Conservation (phyloP, 2,113 vertebrate genomes). For the Donacobius atricapilla region DNA sequence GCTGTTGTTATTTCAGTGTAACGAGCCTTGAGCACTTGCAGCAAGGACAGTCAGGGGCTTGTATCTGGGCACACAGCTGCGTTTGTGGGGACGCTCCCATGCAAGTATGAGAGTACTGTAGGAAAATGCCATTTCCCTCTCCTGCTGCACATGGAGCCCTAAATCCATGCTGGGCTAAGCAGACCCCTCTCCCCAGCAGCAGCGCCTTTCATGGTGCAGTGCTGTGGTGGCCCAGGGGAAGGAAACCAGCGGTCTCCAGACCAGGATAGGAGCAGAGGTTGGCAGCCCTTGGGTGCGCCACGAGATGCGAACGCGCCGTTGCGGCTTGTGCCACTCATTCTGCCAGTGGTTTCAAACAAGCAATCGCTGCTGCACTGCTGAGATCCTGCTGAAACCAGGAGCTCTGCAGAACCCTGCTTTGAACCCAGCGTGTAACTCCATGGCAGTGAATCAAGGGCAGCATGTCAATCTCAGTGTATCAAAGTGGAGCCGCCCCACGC, state of each 20-base stretch:
- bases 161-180: background rate
- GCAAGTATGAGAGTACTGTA: background rate
- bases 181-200: background rate
- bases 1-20: background rate
- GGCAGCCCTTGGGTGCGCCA: background rate
- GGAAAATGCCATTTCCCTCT: background rate
- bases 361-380: background rate
- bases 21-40: background rate
- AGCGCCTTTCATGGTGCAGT: background rate
- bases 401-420: background rate
- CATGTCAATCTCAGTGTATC: background rate
- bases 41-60: background rate
- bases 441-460: background rate
- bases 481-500: background rate
- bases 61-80: background rate
- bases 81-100: background rate
- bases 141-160: background rate
- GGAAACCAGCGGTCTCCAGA: background rate
- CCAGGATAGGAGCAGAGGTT: background rate
- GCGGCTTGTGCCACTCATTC: fast-evolving
- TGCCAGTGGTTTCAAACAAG: background rate
- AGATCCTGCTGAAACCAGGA: background rate
- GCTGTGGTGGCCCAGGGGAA: background rate
- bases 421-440: fast-evolving
- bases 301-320: fast-evolving